phyloP scores from a whole-genome alignment of 2,888 invertebrate species.

The Cryptocephalus moraei region DNA sequence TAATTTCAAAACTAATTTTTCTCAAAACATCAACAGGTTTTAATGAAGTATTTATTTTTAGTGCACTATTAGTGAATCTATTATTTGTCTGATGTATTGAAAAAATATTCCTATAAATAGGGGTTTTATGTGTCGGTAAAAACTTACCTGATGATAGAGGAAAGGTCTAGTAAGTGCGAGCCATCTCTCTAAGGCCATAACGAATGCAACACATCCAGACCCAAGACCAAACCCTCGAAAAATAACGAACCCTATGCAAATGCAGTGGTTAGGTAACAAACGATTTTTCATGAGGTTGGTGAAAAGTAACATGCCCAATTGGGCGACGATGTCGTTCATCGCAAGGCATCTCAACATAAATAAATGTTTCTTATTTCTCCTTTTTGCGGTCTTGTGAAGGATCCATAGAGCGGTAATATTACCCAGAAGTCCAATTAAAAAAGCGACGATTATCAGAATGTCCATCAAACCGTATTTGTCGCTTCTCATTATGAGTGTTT shows the following conservation, averaged over 20 bases:
- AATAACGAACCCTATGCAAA: slow-evolving; percentile 59
- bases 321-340: slow-evolving; percentile 68
- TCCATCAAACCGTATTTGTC: not conserved
- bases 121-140: not conserved
- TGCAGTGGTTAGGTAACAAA: slow-evolving; percentile 39
- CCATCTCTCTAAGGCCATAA: slow-evolving; percentile 83
- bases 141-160: slow-evolving; percentile 72
- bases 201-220: slow-evolving; percentile 78
- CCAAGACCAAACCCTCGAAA: slow-evolving; percentile 77
- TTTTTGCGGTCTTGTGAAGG: slow-evolving; percentile 58
- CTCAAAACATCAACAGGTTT: too few species aligned
- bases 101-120: not conserved
- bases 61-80: not conserved
- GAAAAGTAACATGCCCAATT: slow-evolving; percentile 66
- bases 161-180: slow-evolving; percentile 79
- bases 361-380: slow-evolving; percentile 70
- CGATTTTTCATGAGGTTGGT: slow-evolving; percentile 47
- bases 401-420: slow-evolving; percentile 69
- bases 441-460: slow-evolving; percentile 26
- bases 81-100: not conserved
- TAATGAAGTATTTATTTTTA: not conserved
- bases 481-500: not conserved
- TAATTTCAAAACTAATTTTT: too few species aligned
- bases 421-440: slow-evolving; percentile 59
- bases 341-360: slow-evolving; percentile 69